phyloP scores from a whole-genome alignment of 1,140 invertebrate species.

The Chironomus tepperi region DNA sequence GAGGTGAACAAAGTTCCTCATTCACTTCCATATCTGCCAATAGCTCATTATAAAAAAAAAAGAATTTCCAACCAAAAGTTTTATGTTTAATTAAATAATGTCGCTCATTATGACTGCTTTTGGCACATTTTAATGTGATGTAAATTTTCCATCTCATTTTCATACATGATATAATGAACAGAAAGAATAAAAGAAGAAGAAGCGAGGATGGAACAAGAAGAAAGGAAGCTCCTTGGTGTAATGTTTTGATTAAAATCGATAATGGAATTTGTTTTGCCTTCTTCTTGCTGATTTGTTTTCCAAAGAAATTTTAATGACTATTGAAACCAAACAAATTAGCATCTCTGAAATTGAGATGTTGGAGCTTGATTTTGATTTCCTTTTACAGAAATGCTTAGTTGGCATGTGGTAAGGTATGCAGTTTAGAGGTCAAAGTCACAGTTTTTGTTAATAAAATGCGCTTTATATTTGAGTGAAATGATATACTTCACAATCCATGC shows the following conservation, averaged over 20 bases:
- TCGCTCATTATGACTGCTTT: constrained; percentile 7
- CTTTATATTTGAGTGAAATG: no score
- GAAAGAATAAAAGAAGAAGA: neutral
- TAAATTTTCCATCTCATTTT: neutral
- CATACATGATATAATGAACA: neutral
- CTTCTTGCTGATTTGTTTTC: neutral
- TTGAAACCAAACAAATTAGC: no score
- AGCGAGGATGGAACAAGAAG: no score
- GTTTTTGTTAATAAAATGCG: no score
- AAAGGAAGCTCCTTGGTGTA: neutral
- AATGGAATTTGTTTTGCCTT: neutral
- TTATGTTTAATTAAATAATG: constrained; percentile 10
- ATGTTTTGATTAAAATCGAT: neutral
- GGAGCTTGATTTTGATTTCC: no score
- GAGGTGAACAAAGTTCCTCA: no score
- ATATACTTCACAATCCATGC: no score
- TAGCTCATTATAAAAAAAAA: neutral
- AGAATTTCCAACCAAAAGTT: neutral
- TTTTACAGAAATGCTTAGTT: no score
- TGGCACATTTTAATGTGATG: constrained; percentile 10
- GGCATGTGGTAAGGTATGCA: no score
- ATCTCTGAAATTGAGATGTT: no score
- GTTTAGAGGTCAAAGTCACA: no score
- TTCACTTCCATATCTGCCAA: neutral
- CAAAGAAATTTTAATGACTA: no score